Conservation (phyloP, 2,888 invertebrate genomes). For the Drosophila pseudotalamancana region DNA sequence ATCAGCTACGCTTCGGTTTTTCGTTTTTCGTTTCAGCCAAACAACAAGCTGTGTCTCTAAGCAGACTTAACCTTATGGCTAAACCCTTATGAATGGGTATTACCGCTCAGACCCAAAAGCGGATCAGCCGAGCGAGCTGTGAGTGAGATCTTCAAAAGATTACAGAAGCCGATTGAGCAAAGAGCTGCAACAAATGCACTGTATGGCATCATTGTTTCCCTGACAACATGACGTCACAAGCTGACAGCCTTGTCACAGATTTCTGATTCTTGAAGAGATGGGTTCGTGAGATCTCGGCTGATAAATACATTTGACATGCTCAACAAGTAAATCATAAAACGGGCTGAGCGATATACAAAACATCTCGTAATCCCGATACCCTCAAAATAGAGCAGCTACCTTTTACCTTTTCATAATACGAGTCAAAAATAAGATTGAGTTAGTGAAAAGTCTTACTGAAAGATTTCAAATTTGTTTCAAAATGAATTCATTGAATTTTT, state of each 20-base stretch:
- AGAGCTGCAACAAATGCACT: neutral
- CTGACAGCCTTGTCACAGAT: slow-evolving; percentile 15
- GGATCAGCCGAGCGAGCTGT: slow-evolving; percentile 4
- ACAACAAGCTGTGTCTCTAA: slow-evolving; percentile 4
- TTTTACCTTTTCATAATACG: no score
- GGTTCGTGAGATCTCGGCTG: neutral
- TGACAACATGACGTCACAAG: slow-evolving; percentile 32
- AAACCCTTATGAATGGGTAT: neutral
- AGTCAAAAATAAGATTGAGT: no score
- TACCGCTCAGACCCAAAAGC: neutral
- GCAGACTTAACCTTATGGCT: slow-evolving; percentile 16
- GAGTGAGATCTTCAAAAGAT: slow-evolving; percentile 24
- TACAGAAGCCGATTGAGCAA: slow-evolving; percentile 15
- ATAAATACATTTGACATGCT: neutral
- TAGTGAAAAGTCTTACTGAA: no score
- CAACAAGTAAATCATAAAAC: slow-evolving; percentile 11
- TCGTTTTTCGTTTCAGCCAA: slow-evolving; percentile 1
- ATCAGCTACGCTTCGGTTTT: slow-evolving; percentile 33
- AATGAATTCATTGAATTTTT: no score
- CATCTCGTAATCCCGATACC: no score
- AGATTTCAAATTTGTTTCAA: no score
- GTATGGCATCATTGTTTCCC: neutral
- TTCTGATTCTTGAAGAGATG: slow-evolving; percentile 7
- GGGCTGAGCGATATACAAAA: neutral
- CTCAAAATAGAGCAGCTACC: no score